Evolutionary conservation across 2,797 vertebrate genomes (phyloP).

Genomic region (Lepilemur septentrionalis): DNA sequence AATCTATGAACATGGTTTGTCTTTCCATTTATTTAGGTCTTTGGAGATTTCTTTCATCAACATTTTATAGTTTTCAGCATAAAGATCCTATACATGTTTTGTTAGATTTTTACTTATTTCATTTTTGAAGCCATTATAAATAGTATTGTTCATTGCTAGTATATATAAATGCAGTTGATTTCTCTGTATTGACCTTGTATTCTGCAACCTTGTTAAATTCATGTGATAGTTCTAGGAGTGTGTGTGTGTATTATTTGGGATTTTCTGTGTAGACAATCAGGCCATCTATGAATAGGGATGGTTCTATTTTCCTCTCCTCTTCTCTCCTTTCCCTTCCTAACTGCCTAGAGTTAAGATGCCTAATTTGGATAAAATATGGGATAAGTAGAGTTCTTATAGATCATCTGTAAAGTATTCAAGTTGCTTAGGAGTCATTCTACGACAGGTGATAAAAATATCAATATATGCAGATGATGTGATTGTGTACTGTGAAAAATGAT

Average conservation of each 20-base stretch:
- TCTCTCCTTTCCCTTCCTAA: background rate
- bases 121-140: background rate
- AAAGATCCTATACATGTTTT: background rate
- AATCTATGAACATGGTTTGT: background rate
- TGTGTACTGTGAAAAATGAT: background rate
- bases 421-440: constrained; percentile 7
- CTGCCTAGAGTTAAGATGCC: background rate
- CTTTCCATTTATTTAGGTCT: constrained; percentile 12
- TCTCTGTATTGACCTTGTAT: background rate
- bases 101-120: constrained; percentile 24
- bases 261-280: background rate
- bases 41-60: constrained; percentile 28
- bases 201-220: background rate
- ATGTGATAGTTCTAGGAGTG: background rate
- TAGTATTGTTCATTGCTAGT: background rate
- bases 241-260: background rate
- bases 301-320: background rate
- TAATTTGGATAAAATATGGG: constrained; percentile 23
- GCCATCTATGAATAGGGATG: background rate
- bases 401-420: background rate
- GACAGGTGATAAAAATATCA: constrained; percentile 1
- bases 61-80: background rate
- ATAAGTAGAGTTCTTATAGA: constrained; percentile 1
- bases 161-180: background rate
- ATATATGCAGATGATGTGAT: background rate